These are phyloP conservation scores for Drosophila kohkoa DNA, from an alignment of 1,140 invertebrate species.

Conservation along the genomic window DNA sequence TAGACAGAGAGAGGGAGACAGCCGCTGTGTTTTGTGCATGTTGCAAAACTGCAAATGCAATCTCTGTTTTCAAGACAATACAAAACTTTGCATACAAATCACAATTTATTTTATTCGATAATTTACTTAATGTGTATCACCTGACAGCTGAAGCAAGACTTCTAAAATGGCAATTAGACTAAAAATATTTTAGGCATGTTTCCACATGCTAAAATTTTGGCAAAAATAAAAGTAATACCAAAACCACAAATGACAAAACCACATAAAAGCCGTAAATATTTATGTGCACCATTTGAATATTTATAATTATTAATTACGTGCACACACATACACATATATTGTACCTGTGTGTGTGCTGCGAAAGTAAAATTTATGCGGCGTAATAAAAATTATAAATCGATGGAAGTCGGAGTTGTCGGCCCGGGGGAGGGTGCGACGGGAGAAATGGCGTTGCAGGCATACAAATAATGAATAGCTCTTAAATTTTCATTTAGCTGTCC, in stretches of 20 bases:
- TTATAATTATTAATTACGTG: slow-evolving; percentile 47
- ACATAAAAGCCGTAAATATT: slow-evolving; percentile 53
- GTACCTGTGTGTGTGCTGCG: background rate
- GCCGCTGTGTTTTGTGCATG: background rate
- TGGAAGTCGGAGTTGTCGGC: background rate
- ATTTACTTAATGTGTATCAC: too few relatives aligned
- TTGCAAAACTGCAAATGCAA: too few relatives aligned
- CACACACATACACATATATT: background rate
- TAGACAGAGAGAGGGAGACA: background rate
- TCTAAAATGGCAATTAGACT: background rate
- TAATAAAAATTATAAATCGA: slow-evolving; percentile 43
- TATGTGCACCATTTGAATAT: slow-evolving; percentile 32
- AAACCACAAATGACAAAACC: slow-evolving; percentile 44
- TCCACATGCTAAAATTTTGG: slow-evolving; percentile 5
- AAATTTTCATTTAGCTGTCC: slow-evolving; percentile 69
- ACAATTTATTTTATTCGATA: too few relatives aligned
- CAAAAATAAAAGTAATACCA: slow-evolving; percentile 1
- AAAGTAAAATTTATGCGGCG: slow-evolving; percentile 36
- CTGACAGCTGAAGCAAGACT: too few relatives aligned
- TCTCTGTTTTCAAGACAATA: too few relatives aligned
- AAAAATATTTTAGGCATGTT: background rate
- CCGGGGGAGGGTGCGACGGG: background rate
- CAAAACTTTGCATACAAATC: too few relatives aligned
- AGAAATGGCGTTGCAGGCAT: slow-evolving; percentile 23
- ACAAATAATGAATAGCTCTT: slow-evolving; percentile 75